These are phyloP conservation scores for Lasioglossum malachurum DNA, from an alignment of 2,888 invertebrate species.

Conservation along the genomic window DNA sequence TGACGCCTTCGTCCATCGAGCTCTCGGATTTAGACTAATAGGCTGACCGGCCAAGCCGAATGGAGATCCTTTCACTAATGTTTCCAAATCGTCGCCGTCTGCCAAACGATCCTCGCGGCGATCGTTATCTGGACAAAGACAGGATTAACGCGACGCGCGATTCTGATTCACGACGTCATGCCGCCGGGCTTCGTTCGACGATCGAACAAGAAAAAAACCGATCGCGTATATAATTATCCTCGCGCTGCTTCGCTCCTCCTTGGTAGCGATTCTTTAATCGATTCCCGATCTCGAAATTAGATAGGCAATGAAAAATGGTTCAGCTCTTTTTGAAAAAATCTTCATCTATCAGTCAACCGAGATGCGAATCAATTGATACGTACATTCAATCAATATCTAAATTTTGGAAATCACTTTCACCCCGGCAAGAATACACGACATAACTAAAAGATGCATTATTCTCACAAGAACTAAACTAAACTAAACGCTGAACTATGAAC, in stretches of 20 bases:
- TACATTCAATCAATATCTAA: too few species aligned
- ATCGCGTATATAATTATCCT: background rate
- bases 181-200: conserved; percentile 2
- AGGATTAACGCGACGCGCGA: conserved; percentile 12
- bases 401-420: too few species aligned
- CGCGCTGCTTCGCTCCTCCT: background rate
- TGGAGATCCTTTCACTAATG: conserved; percentile 65
- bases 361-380: too few species aligned
- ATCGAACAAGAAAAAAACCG: background rate
- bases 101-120: conserved; percentile 28
- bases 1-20: conserved; percentile 61
- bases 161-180: conserved; percentile 11
- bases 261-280: background rate
- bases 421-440: too few species aligned
- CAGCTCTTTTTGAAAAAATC: background rate
- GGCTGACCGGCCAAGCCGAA: conserved; percentile 20
- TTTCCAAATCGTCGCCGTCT: conserved; percentile 63
- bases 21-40: conserved; percentile 12
- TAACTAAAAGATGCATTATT: too few species aligned
- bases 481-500: too few species aligned
- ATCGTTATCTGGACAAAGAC: conserved; percentile 45
- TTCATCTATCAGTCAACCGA: too few species aligned
- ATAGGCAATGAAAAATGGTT: background rate
- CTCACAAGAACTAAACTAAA: too few species aligned
- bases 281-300: background rate